Evolutionary conservation across 2,797 vertebrate species (phyloP).

Genomic region (Peromyscus eremicus): DNA sequence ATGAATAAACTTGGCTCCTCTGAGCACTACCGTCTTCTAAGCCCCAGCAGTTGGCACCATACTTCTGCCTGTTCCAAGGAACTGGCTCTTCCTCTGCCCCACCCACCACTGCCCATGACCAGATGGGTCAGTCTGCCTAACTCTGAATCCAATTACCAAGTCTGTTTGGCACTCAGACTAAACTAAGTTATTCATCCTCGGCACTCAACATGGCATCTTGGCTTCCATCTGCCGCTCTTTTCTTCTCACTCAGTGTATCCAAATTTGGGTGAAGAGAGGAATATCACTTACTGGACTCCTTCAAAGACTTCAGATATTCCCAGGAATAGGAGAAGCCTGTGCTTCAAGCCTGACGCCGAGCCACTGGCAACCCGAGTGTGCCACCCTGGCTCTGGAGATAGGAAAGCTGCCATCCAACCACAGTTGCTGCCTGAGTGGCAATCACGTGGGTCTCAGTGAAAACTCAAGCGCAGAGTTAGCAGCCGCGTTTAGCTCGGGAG

Average conservation of each 20-base stretch:
- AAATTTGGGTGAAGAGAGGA: slow-evolving; percentile 12
- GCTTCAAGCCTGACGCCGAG: slow-evolving; percentile 18
- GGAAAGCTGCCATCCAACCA: slow-evolving; percentile 21
- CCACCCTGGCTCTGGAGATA: slow-evolving; percentile 61
- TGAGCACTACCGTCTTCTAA: not conserved
- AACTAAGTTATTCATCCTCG: slow-evolving; percentile 49
- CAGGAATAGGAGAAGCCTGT: not conserved
- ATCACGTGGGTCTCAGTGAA: slow-evolving; percentile 62
- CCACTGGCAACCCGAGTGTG: slow-evolving; percentile 14
- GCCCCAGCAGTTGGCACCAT: not conserved
- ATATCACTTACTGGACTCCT: not conserved
- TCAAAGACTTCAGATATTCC: slow-evolving; percentile 28
- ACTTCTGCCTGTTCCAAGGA: not conserved
- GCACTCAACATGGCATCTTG: slow-evolving; percentile 51
- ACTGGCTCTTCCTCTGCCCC: not conserved
- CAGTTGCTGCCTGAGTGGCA: slow-evolving; percentile 35
- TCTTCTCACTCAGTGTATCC: slow-evolving; percentile 43
- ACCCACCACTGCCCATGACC: not conserved
- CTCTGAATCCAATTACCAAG: slow-evolving; percentile 42
- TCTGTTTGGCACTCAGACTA: not conserved
- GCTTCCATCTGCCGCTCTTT: slow-evolving; percentile 61
- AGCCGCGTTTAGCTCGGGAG: slow-evolving; percentile 74
- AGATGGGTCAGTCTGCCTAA: slow-evolving; percentile 48
- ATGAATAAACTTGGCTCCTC: not conserved
- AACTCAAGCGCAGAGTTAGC: slow-evolving; percentile 76